Base-by-base conservation (phyloP, 37 sponge, comb jelly and placozoan genomes). In the Amphimedon queenslandica region DNA sequence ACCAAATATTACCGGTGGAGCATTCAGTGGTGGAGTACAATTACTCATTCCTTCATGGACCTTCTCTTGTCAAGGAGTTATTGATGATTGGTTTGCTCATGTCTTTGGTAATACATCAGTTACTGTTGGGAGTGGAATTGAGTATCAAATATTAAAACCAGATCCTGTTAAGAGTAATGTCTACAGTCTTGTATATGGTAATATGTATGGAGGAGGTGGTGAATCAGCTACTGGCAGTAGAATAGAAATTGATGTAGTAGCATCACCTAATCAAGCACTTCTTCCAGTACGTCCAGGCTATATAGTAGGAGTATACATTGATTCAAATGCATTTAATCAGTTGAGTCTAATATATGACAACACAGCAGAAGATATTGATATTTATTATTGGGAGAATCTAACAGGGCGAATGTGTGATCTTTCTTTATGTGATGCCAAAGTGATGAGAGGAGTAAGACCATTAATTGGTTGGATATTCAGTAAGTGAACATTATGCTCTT, bases 361-460 rank as follows among this genome's bases (percentile, higher is more conserved):
- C 61, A 60, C 61, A 25, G 27, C 27, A 11, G n/a, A n/a, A n/a
- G 61, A n/a, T 25, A n/a, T 60, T 6, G 61, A 60, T 60, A 25
- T 60, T 13, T 60, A 60, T n/a, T 60, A 60, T 25, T 60, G 61
- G 61, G 27, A 60, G 61, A n/a, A n/a, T 60, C 8, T 60, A 6
- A 25, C 5, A 6, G 21, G 28, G 8, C 23, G 27, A n/a, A n/a
- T 25, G 5, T 60, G 61, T n/a, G 27, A 60, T 60, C 28, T 60
- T 25, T 60, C 61, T 25, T 25, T 60, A 11, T 60, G 61, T 60
- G 28, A n/a, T n/a, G 61, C 27, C 5, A n/a, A n/a, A 25, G 61
- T 60, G 27, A 11, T 60, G 61, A 11, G 61, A 25, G 28, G 28
- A 25, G n/a, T n/a, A n/a, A 60, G 5, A 6, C 61, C 61, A 25